Evolutionary conservation across 2,888 invertebrate genomes (phyloP).

Genomic region (Drosophila fulvimacula): DNA sequence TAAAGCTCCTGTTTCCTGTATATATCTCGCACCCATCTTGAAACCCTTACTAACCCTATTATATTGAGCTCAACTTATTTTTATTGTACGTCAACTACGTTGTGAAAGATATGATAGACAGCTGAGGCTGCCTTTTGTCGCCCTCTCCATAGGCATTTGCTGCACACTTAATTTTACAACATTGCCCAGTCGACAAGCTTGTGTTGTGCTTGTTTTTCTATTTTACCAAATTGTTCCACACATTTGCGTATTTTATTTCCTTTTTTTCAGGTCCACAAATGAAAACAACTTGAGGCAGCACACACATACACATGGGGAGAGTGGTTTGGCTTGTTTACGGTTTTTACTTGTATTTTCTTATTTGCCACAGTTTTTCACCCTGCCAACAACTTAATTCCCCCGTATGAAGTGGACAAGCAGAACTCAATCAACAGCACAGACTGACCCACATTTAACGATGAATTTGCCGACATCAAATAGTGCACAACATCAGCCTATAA

Average conservation of each 20-base stretch:
- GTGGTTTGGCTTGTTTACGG: conserved; percentile 33
- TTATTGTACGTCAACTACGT: too few relatives aligned
- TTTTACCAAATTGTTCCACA: conserved; percentile 26
- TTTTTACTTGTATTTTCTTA: conserved; percentile 25
- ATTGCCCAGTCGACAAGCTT: background rate
- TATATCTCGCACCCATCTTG: too few relatives aligned
- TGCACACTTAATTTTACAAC: background rate
- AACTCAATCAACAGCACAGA: conserved; percentile 70
- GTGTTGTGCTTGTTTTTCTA: background rate
- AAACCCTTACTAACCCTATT: background rate
- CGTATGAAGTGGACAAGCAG: conserved; percentile 44
- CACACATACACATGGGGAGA: background rate
- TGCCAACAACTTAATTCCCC: conserved; percentile 34
- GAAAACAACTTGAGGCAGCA: conserved; percentile 22
- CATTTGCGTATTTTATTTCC: conserved; percentile 35
- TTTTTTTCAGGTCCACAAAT: conserved; percentile 11
- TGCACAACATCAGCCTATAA: conserved; percentile 39
- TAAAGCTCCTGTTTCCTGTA: background rate
- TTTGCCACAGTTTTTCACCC: conserved; percentile 7
- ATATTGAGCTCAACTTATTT: background rate
- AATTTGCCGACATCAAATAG: conserved; percentile 67
- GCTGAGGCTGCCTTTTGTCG: background rate
- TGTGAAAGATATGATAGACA: background rate
- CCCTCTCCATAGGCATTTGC: too few relatives aligned
- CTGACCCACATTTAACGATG: conserved; percentile 73